phyloP scores from a whole-genome alignment of 1,140 invertebrate species.

The Holcopasites calliopsidis region DNA sequence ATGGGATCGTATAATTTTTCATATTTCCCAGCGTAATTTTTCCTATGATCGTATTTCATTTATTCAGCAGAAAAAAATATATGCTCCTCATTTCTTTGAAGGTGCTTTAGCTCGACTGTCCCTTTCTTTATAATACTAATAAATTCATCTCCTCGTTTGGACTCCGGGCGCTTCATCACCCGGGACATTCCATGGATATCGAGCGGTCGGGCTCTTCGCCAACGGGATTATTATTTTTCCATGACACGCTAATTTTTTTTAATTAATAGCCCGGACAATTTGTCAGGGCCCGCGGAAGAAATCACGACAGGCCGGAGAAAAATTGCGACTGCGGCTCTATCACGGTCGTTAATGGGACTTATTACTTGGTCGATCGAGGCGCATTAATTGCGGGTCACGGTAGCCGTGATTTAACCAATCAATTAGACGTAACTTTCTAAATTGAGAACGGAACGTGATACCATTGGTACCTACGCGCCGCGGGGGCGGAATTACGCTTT shows the following conservation, averaged over 20 bases:
- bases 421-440: conserved; percentile 56
- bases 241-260: conserved; percentile 40
- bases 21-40: too few species aligned
- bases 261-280: conserved; percentile 48
- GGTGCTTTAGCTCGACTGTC: not conserved
- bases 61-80: too few species aligned
- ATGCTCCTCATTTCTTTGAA: not conserved
- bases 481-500: conserved; percentile 41
- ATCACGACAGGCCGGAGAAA: conserved; percentile 1
- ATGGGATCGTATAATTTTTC: too few species aligned
- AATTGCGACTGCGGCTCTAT: conserved; percentile 21
- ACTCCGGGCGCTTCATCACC: not conserved
- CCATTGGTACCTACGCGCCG: too few species aligned
- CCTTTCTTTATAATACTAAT: not conserved
- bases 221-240: conserved; percentile 32
- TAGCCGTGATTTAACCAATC: conserved; percentile 58
- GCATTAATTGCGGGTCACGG: conserved; percentile 53
- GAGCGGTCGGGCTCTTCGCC: not conserved
- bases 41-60: too few species aligned
- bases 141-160: too few species aligned
- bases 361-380: conserved; percentile 48
- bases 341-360: conserved; percentile 48
- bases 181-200: conserved; percentile 1
- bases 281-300: not conserved
- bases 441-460: conserved; percentile 7